Evolutionary conservation across 1,140 invertebrate genomes (phyloP).

Genomic region (Tetranychus cinnabarinus): DNA sequence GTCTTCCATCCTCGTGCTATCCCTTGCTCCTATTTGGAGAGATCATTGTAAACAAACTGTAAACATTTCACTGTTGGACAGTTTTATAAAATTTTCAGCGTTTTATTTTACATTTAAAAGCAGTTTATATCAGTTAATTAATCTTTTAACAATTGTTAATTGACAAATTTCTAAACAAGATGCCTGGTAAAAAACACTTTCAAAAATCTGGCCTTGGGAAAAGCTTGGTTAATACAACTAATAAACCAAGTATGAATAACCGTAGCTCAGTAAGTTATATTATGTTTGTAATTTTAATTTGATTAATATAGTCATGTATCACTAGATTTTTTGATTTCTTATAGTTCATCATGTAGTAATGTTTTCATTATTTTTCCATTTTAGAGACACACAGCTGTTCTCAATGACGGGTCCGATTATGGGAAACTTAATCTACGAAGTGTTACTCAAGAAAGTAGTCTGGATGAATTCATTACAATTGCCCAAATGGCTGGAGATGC

Average conservation of each 20-base stretch:
- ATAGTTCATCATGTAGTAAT: too few relatives aligned
- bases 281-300: background rate
- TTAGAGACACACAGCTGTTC: constrained; percentile 35
- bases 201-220: background rate
- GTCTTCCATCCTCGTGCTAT: too few relatives aligned
- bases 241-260: background rate
- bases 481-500: constrained; percentile 79
- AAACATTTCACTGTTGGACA: too few relatives aligned
- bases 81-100: too few relatives aligned
- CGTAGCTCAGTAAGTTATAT: background rate
- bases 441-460: constrained; percentile 78
- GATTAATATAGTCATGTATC: too few relatives aligned
- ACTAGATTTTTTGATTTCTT: too few relatives aligned
- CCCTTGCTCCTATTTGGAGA: too few relatives aligned
- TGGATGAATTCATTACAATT: constrained; percentile 83
- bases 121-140: too few relatives aligned
- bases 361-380: background rate
- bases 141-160: too few relatives aligned
- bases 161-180: background rate
- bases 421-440: constrained; percentile 66
- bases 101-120: too few relatives aligned
- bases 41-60: too few relatives aligned
- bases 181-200: background rate
- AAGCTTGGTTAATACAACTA: background rate
- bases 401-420: constrained; percentile 75